Conservation (phyloP, 2,113 vertebrate genomes). For the Nesogale talazaci region DNA sequence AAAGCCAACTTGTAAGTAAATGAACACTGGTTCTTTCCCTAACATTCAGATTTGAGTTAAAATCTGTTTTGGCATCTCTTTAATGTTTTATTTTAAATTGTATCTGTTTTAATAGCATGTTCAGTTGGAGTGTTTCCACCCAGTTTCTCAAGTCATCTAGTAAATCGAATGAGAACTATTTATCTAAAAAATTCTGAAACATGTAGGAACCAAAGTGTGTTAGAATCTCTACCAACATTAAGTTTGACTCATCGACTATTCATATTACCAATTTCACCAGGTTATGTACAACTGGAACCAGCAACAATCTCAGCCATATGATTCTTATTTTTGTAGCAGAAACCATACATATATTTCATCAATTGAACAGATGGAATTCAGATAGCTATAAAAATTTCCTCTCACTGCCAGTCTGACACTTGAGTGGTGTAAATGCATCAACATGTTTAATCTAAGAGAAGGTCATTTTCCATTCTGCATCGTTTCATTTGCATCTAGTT, state of each 20-base stretch:
- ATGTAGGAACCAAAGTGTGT: not conserved
- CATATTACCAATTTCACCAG: not conserved
- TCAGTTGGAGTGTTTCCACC: not conserved
- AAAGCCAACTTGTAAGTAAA: constrained; percentile 92
- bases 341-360: not conserved
- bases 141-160: constrained; percentile 50
- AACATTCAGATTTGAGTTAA: constrained; percentile 63
- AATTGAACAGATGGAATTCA: not conserved
- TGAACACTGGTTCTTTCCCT: constrained; percentile 52
- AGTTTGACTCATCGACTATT: constrained; percentile 36
- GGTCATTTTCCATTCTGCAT: constrained; percentile 31
- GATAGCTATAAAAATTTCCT: not conserved
- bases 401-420: not conserved
- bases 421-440: not conserved
- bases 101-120: constrained; percentile 1
- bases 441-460: constrained; percentile 1
- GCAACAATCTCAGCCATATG: not conserved
- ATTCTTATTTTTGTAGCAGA: not conserved
- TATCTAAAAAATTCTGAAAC: constrained; percentile 12
- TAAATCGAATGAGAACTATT: constrained; percentile 31
- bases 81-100: constrained; percentile 21
- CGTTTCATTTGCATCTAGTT: constrained; percentile 4
- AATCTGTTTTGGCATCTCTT: constrained; percentile 69
- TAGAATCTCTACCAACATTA: not conserved
- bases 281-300: not conserved